Conservation (phyloP, 2,113 vertebrate species). For the Salvator merianae region DNA sequence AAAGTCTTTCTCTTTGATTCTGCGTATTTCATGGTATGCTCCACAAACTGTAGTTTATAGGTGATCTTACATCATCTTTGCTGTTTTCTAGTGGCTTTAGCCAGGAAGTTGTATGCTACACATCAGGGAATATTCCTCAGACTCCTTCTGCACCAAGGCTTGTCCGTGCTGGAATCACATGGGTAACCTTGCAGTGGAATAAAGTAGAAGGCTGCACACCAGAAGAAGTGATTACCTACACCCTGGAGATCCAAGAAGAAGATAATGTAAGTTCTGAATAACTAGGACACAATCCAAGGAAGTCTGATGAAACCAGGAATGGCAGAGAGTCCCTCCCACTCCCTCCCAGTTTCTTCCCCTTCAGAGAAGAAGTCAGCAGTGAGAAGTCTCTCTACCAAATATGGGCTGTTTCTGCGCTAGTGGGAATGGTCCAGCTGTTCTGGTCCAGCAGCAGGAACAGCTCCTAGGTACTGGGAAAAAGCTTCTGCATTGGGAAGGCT, state of each 20-base stretch:
- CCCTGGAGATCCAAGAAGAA: slow-evolving; percentile 95
- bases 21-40: neutral
- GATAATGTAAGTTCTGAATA: slow-evolving; percentile 81
- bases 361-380: neutral
- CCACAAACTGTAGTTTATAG: neutral
- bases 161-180: slow-evolving; percentile 89
- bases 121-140: slow-evolving; percentile 90
- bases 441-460: too few species aligned
- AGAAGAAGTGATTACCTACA: slow-evolving; percentile 92
- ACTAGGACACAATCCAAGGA: accelerated
- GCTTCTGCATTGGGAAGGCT: too few species aligned
- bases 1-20: neutral
- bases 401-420: too few species aligned
- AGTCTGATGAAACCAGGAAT: neutral
- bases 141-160: slow-evolving; percentile 90
- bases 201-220: slow-evolving; percentile 88
- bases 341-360: neutral
- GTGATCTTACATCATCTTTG: neutral
- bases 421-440: too few species aligned
- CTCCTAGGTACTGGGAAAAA: too few species aligned
- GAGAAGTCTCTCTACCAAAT: too few species aligned
- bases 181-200: slow-evolving; percentile 93
- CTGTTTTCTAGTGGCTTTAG: slow-evolving; percentile 86
- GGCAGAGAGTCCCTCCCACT: neutral
- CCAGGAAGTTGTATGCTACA: slow-evolving; percentile 92